These are phyloP conservation scores for Thecophora atra DNA, from an alignment of 2,888 invertebrate genomes.

Conservation along the genomic window DNA sequence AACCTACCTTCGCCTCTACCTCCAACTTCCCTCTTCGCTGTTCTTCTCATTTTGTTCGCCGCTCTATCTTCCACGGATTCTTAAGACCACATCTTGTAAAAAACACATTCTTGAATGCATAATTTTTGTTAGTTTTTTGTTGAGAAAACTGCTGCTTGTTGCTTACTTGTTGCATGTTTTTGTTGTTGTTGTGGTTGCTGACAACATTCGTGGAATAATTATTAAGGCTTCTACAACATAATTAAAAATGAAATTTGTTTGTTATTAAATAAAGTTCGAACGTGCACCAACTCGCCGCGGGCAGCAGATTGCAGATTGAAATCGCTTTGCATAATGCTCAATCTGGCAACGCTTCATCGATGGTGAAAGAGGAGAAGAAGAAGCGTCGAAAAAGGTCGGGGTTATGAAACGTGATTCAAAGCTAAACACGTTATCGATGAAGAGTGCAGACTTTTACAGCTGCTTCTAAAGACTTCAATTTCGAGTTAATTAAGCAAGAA, in stretches of 20 bases:
- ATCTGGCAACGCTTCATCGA: conserved; percentile 2
- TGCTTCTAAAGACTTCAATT: too few relatives aligned
- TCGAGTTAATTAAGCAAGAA: too few relatives aligned
- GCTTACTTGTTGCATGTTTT: neutral
- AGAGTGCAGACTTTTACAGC: too few relatives aligned
- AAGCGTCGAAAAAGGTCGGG: neutral
- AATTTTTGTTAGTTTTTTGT: too few relatives aligned
- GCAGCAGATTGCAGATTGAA: conserved; percentile 19
- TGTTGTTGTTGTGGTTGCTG: neutral
- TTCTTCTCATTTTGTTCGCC: conserved; percentile 11
- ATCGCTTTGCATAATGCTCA: conserved; percentile 28
- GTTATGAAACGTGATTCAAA: conserved; percentile 16
- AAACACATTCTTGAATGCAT: conserved; percentile 17
- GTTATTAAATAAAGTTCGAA: conserved; percentile 49
- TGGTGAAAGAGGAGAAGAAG: neutral
- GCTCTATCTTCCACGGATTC: too few relatives aligned
- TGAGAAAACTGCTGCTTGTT: too few relatives aligned
- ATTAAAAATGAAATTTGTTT: conserved; percentile 64
- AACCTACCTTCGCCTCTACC: conserved; percentile 3
- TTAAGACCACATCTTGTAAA: neutral
- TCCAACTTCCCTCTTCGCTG: conserved; percentile 20
- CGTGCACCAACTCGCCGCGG: conserved; percentile 20
- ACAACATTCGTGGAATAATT: conserved; percentile 31
- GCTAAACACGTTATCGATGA: neutral
- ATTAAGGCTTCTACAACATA: conserved; percentile 54